Evolutionary conservation across 2,797 vertebrate genomes (phyloP).

Genomic region (Tragopan temminckii): DNA sequence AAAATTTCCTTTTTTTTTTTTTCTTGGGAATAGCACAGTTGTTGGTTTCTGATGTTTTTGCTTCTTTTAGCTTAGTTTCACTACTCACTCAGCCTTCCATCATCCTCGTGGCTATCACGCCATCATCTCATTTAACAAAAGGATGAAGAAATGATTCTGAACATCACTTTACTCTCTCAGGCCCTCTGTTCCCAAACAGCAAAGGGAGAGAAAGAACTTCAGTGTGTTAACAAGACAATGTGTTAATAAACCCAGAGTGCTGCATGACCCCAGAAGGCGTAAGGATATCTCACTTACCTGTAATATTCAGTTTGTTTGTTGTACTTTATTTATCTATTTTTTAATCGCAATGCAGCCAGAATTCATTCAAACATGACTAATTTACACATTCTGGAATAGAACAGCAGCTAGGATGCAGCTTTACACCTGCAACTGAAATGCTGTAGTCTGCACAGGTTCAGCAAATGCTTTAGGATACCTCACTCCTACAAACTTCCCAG

Average conservation of each 20-base stretch:
- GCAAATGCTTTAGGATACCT: background rate
- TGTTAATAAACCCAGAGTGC: background rate
- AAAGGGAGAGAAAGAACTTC: background rate
- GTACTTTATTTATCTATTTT: background rate
- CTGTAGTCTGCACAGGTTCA: background rate
- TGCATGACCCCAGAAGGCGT: background rate
- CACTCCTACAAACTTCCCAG: rapidly evolving
- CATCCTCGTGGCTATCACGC: background rate
- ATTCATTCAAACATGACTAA: background rate
- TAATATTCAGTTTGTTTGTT: background rate
- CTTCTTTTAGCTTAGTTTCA: background rate
- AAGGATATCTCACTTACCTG: background rate
- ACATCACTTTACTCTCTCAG: background rate
- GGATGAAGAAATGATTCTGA: background rate
- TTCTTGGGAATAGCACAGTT: background rate
- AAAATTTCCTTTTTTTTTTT: background rate
- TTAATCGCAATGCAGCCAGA: background rate
- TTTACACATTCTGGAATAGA: background rate
- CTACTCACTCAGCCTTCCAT: background rate
- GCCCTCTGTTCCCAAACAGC: no score
- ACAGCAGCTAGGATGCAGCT: background rate
- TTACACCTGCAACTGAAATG: background rate
- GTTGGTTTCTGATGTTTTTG: background rate
- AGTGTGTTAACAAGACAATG: rapidly evolving
- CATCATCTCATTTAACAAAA: conserved; percentile 20